These are phyloP conservation scores for Eremophila alpestris DNA, from an alignment of 2,797 vertebrate species.

Conservation along the genomic window DNA sequence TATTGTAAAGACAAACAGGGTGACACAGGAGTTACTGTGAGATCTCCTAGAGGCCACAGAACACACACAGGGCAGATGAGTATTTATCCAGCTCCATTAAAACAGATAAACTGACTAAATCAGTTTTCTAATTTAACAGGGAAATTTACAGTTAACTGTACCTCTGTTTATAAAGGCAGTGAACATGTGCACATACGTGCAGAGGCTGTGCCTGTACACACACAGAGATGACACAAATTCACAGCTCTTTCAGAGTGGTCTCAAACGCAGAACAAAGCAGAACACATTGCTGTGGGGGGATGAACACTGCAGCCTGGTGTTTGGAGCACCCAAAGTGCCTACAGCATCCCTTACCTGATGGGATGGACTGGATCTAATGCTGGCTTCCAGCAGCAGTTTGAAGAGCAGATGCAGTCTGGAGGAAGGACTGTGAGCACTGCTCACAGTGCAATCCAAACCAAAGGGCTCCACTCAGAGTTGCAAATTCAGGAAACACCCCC, in stretches of 20 bases:
- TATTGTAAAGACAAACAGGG: neutral
- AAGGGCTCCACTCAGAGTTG: neutral
- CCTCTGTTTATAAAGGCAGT: neutral
- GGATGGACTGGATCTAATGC: neutral
- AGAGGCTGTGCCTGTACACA: neutral
- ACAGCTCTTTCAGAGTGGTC: neutral
- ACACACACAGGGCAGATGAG: neutral
- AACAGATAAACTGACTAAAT: neutral
- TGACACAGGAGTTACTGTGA: neutral
- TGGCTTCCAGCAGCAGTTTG: neutral
- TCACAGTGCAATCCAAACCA: neutral
- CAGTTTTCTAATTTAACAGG: neutral
- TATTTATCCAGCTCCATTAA: neutral
- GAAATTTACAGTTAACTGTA: neutral
- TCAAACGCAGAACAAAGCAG: neutral
- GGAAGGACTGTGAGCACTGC: neutral
- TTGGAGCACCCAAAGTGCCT: neutral
- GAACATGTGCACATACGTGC: rapidly evolving
- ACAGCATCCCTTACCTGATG: neutral
- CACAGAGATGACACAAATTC: neutral
- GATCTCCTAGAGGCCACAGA: neutral
- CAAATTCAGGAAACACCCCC: neutral
- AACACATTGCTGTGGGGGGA: rapidly evolving
- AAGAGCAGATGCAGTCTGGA: neutral
- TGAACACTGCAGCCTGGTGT: neutral